Evolutionary conservation across 2,888 invertebrate genomes (phyloP).

Genomic region (Lissocephala sabroskyi): DNA sequence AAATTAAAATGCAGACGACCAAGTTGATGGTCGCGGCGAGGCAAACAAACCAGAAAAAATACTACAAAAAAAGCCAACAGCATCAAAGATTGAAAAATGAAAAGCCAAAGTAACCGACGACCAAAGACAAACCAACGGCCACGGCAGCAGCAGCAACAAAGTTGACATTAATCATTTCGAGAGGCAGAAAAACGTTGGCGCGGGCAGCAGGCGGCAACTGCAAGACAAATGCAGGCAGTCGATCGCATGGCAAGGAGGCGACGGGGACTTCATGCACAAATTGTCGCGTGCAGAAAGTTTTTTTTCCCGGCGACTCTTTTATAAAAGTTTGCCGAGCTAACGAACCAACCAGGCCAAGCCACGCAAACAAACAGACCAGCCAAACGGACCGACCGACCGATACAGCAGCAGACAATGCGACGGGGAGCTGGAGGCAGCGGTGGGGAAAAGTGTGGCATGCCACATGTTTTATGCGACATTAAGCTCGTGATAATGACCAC

Average conservation of each 20-base stretch:
- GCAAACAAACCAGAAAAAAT: neutral
- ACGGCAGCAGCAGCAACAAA: slow-evolving; percentile 15
- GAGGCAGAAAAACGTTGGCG: no score
- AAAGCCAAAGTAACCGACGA: slow-evolving; percentile 20
- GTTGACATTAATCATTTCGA: slow-evolving; percentile 58
- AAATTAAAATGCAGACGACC: slow-evolving; percentile 59
- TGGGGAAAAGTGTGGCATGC: slow-evolving; percentile 15
- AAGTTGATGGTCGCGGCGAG: neutral
- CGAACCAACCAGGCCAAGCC: slow-evolving; percentile 14
- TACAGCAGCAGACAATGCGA: neutral
- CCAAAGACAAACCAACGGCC: neutral
- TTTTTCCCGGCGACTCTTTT: neutral
- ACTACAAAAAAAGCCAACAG: neutral
- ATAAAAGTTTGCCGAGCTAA: slow-evolving; percentile 13
- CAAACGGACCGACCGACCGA: slow-evolving; percentile 6
- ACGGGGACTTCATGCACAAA: slow-evolving; percentile 24
- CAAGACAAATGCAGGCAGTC: neutral
- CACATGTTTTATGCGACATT: slow-evolving; percentile 25
- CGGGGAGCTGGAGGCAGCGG: slow-evolving; percentile 9
- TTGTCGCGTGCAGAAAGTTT: slow-evolving; percentile 43
- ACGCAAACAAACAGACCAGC: neutral
- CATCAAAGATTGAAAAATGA: slow-evolving; percentile 23
- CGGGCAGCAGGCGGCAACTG: neutral
- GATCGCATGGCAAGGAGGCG: neutral
- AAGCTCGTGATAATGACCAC: slow-evolving; percentile 44